Base-by-base conservation (phyloP, 2,797 vertebrate species). In the Falco peregrinus region DNA sequence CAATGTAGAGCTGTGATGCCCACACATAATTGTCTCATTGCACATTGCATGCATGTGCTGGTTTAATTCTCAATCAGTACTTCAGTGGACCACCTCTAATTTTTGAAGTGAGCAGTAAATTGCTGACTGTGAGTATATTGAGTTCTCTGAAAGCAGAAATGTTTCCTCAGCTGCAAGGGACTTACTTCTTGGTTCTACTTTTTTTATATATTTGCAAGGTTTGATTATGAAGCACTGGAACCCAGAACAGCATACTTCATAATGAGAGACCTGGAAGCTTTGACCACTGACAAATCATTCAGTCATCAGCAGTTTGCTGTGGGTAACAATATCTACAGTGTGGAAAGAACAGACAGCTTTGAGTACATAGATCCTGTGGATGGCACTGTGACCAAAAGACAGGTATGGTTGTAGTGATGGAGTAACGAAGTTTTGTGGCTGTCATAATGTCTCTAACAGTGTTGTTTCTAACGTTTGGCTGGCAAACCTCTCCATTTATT, bases 341-440 rank as follows among this genome's bases (percentile, higher is more conserved):
- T 99, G 97, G 99, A 99, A 83, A 99, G 98, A 98, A 98, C 99
- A 11, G 99, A 99, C 97, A 99, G 99, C 98, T 99, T 99, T 75
- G 99, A 99, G 96, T 99, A 99, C 79, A 98, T 99, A 76, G 99
- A 99, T 98, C 99, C 99, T 1, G 99, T 99, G 98, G 99, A 99
- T 95, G 99, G 99, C 95, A 98, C 98, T 8, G 99, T 99, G 96
- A 98, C 98, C 96, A 99, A 99, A 96, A 99, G 99, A 98, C 99
- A 99, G 99, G 99, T 99, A 97, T 95, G 98, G 45, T 37, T 76
- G 29, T 70, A 25, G 41, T 60, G 74, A 21, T 70, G 41, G 25
- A 74, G 11, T 13, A 63, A 14, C n/a, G 33, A 77, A 59, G 18
- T 89, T 90, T 95, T 70, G 57, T 45, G 50, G 17, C 54, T 75